Conservation (phyloP, 2,888 invertebrate species). For the Latrodectus hesperus region DNA sequence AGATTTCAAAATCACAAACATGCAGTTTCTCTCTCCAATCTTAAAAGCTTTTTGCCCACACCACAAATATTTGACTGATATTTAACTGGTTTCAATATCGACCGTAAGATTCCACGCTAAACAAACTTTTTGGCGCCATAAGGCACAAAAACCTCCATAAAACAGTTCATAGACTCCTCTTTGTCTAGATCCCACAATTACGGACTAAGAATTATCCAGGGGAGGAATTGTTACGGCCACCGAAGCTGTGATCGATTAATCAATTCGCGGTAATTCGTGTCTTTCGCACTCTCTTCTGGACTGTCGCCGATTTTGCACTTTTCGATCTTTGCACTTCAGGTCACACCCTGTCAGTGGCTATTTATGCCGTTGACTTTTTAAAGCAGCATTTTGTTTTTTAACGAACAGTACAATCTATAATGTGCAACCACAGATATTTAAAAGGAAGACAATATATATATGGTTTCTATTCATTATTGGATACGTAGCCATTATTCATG, state of each 20-base stretch:
- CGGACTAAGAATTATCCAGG: slow-evolving; percentile 33
- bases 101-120: background rate
- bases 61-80: too few species aligned
- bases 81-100: background rate
- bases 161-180: slow-evolving; percentile 29
- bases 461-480: too few species aligned
- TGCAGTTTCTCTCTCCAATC: too few species aligned
- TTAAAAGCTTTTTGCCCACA: too few species aligned
- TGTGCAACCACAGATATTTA: too few species aligned
- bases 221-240: slow-evolving; percentile 41
- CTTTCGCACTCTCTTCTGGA: slow-evolving; percentile 16
- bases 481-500: too few species aligned
- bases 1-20: too few species aligned
- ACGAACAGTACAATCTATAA: too few species aligned
- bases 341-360: background rate
- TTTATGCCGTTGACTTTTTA: too few species aligned
- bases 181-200: slow-evolving; percentile 50
- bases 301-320: background rate
- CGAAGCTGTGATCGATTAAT: slow-evolving; percentile 49
- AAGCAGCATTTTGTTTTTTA: too few species aligned
- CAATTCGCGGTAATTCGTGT: slow-evolving; percentile 26
- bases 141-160: slow-evolving; percentile 21
- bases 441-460: too few species aligned
- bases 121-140: slow-evolving; percentile 24
- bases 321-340: background rate